A percentile compares a stretch with the other conserved stretches of the same genome.
phyloP scores from a whole-genome alignment of 1,140 invertebrate genomes.

The Monomorium pharaonis region DNA sequence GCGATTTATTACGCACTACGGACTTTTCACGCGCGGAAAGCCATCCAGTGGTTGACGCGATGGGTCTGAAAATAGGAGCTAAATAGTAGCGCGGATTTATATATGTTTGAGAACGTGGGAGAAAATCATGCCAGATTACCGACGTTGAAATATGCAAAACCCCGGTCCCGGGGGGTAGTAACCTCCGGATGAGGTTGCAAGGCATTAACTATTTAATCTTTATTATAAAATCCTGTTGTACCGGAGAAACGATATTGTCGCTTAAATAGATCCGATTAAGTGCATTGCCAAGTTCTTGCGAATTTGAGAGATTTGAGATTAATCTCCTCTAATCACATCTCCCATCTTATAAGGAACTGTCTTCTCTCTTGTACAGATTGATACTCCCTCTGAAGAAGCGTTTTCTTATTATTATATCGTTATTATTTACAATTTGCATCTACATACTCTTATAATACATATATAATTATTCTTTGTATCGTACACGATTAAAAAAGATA shows the following conservation, averaged over 20 bases:
- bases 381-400: no score
- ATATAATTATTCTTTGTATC: background rate
- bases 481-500: background rate
- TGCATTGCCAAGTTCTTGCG: constrained; percentile 2
- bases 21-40: constrained; percentile 10
- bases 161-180: constrained; percentile 40
- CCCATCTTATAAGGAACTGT: background rate
- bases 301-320: constrained; percentile 17
- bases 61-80: constrained; percentile 36
- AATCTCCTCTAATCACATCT: constrained; percentile 15
- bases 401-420: background rate
- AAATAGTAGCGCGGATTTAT: constrained; percentile 12
- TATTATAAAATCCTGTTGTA: constrained; percentile 1
- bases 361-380: background rate
- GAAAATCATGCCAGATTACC: constrained; percentile 50
- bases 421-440: background rate
- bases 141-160: constrained; percentile 62
- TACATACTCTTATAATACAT: background rate
- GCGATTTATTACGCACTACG: constrained; percentile 11
- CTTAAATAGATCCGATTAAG: constrained; percentile 23
- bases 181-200: constrained; percentile 46
- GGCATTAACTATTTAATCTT: constrained; percentile 58
- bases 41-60: background rate
- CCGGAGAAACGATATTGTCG: constrained; percentile 22
- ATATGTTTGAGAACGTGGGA: background rate